phyloP scores from a whole-genome alignment of 2,888 invertebrate species.

The Pristionchus maxplancki region DNA sequence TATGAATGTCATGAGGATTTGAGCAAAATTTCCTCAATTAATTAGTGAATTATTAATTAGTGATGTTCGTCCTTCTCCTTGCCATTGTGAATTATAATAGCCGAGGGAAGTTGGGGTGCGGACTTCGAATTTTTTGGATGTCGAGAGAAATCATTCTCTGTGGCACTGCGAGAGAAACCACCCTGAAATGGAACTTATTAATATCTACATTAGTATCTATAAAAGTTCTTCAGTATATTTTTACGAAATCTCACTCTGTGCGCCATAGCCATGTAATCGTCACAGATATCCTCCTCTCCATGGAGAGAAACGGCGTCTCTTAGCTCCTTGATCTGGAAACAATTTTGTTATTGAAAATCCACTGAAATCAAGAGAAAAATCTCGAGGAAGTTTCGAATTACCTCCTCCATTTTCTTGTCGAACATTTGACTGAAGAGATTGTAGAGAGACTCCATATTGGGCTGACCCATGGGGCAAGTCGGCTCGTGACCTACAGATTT shows the following conservation, averaged over 20 bases:
- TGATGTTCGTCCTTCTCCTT: constrained; percentile 5
- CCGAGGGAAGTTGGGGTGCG: background rate
- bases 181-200: background rate
- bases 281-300: constrained; percentile 24
- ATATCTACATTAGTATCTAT: background rate
- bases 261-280: constrained; percentile 11
- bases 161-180: background rate
- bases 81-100: background rate
- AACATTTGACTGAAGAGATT: constrained; percentile 49
- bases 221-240: too few species aligned
- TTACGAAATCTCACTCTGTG: background rate
- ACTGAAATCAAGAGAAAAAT: too few species aligned
- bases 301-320: background rate
- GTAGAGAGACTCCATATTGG: constrained; percentile 47
- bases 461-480: background rate
- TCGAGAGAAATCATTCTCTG: background rate
- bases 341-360: too few species aligned
- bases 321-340: constrained; percentile 36
- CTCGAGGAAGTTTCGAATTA: too few species aligned
- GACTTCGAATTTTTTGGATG: background rate
- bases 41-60: background rate
- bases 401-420: constrained; percentile 49
- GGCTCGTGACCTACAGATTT: background rate
- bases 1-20: background rate
- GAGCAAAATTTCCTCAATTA: too few species aligned